Evolutionary conservation across 2,888 invertebrate genomes (phyloP).

Genomic region (Plusia festucae): DNA sequence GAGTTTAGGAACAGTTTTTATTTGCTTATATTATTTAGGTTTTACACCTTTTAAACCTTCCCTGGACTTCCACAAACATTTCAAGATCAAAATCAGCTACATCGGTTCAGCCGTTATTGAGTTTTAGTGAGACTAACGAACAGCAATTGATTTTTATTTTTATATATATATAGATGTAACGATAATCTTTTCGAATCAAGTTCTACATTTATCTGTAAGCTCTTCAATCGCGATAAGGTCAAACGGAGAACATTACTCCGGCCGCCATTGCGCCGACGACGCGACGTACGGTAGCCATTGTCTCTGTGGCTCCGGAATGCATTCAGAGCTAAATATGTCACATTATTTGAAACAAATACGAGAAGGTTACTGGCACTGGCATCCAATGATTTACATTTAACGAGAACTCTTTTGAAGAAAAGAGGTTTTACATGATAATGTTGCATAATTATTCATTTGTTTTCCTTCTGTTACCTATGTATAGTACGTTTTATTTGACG

Average conservation of each 20-base stretch:
- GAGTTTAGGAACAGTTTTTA: too few relatives aligned
- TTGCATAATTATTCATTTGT: not conserved
- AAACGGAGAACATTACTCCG: conserved; percentile 6
- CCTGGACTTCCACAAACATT: too few relatives aligned
- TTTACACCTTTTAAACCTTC: too few relatives aligned
- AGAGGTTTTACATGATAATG: not conserved
- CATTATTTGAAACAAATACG: conserved; percentile 30
- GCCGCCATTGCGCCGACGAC: conserved; percentile 19
- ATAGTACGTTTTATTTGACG: too few relatives aligned
- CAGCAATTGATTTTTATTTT: too few relatives aligned
- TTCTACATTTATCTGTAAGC: not conserved
- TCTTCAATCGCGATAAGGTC: conserved; percentile 19
- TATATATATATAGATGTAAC: too few relatives aligned
- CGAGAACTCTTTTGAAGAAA: not conserved
- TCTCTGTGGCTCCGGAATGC: conserved; percentile 50
- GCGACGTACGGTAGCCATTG: conserved; percentile 50
- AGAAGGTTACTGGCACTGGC: conserved; percentile 30
- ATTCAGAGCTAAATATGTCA: conserved; percentile 49
- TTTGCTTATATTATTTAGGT: too few relatives aligned
- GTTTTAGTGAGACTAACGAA: too few relatives aligned
- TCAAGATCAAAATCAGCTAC: too few relatives aligned
- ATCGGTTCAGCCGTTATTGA: too few relatives aligned
- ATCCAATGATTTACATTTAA: conserved; percentile 9
- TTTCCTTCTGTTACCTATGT: not conserved
- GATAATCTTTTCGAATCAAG: not conserved